phyloP scores from a whole-genome alignment of 2,797 vertebrate genomes.

The Chloroceryle inda region DNA sequence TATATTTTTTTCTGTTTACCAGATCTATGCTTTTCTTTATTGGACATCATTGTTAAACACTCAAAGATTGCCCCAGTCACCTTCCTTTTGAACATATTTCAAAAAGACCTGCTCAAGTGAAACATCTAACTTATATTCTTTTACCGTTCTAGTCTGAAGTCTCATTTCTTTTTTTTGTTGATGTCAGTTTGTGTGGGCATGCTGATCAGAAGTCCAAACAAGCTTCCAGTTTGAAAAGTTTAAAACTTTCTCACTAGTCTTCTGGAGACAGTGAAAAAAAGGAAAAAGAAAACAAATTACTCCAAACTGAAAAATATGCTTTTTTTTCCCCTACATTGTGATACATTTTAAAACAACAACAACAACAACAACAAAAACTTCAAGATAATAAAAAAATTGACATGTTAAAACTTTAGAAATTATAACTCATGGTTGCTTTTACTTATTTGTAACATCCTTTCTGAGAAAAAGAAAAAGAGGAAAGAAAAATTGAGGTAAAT shows the following conservation, averaged over 20 bases:
- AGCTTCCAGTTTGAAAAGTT: neutral
- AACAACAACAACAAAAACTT: too few species aligned
- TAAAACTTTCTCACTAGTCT: neutral
- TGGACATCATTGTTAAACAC: neutral
- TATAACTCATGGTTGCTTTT: neutral
- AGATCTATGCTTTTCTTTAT: neutral
- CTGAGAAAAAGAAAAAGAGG: neutral
- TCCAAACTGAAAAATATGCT: neutral
- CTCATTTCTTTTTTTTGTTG: neutral
- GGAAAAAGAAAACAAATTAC: neutral
- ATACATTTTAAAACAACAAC: neutral
- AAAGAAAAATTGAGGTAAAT: neutral
- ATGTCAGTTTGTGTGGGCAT: neutral
- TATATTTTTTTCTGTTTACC: neutral
- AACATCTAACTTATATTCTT: neutral
- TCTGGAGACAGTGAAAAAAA: neutral
- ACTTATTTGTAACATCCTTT: neutral
- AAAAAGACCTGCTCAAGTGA: neutral
- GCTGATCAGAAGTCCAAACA: neutral
- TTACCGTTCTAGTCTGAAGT: neutral
- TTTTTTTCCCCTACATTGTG: neutral
- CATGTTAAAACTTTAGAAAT: neutral
- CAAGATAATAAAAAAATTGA: too few species aligned
- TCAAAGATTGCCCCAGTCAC: neutral
- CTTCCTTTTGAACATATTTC: neutral